phyloP scores from a whole-genome alignment of 2,113 vertebrate genomes.

The western clawed frog (Xenopus tropicalis) region UCB_Xtro_10.0 CM004443.2:198446501-198447000 shows the following conservation, averaged over 20 bases:
- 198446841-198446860: too few species aligned
- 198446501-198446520: slow-evolving; percentile 57
- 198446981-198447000: too few species aligned
- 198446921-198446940: too few species aligned
- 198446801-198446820: slow-evolving; percentile 28
- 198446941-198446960: too few species aligned
- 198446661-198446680: slow-evolving; percentile 35
- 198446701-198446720: slow-evolving; percentile 8
- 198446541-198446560: slow-evolving; percentile 63
- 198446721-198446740: slow-evolving; percentile 32
- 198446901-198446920: too few species aligned
- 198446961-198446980: too few species aligned
- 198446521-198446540: slow-evolving; percentile 55
- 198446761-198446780: too few species aligned
- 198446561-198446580: slow-evolving; percentile 58
- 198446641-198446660: slow-evolving; percentile 52
- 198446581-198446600: slow-evolving; percentile 57
- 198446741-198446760: slow-evolving; percentile 43
- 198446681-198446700: slow-evolving; percentile 49
- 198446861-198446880: too few species aligned
- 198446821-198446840: background rate
- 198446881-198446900: too few species aligned
- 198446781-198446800: too few species aligned
- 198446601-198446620: slow-evolving; percentile 56
- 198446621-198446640: slow-evolving; percentile 62